These are phyloP conservation scores for Trogon melanurus DNA, from an alignment of 2,113 vertebrate genomes.

Conservation along the genomic window DNA sequence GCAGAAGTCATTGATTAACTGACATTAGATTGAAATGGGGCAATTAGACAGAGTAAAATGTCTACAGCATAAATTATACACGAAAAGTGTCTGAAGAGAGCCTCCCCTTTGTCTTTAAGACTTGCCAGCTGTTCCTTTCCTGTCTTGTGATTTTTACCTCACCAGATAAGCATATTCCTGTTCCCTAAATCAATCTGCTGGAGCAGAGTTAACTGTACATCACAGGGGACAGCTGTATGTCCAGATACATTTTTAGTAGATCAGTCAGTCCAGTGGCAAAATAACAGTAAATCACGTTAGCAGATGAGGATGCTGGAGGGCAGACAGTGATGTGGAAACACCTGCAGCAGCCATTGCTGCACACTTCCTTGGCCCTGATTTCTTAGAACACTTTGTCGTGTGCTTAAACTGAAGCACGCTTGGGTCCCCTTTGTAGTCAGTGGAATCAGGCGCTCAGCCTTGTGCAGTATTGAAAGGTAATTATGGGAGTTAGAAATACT, in stretches of 20 bases:
- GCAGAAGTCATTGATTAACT: slow-evolving; percentile 61
- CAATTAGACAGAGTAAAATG: slow-evolving; percentile 67
- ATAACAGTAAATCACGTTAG: neutral
- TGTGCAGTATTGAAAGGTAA: neutral
- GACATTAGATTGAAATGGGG: slow-evolving; percentile 68
- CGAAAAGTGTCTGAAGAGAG: slow-evolving; percentile 31
- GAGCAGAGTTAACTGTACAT: slow-evolving; percentile 10
- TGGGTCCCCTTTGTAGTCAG: neutral
- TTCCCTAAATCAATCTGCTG: slow-evolving; percentile 13
- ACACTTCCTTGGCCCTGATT: neutral
- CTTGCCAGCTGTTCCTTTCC: slow-evolving; percentile 41
- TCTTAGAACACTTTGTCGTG: neutral
- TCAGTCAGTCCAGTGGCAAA: slow-evolving; percentile 12
- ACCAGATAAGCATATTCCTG: slow-evolving; percentile 34
- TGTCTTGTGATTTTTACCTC: slow-evolving; percentile 47
- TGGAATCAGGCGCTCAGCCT: neutral
- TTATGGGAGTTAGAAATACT: neutral
- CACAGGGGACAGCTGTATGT: slow-evolving; percentile 34
- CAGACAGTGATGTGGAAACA: neutral
- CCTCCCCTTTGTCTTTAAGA: slow-evolving; percentile 56
- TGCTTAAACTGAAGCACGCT: neutral
- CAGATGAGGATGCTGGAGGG: neutral
- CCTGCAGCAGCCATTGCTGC: neutral
- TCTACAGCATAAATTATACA: slow-evolving; percentile 71
- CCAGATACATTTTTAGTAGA: slow-evolving; percentile 56